These are phyloP conservation scores for Cygnus buccinator DNA, from an alignment of 2,113 vertebrate genomes.

Conservation along the genomic window DNA sequence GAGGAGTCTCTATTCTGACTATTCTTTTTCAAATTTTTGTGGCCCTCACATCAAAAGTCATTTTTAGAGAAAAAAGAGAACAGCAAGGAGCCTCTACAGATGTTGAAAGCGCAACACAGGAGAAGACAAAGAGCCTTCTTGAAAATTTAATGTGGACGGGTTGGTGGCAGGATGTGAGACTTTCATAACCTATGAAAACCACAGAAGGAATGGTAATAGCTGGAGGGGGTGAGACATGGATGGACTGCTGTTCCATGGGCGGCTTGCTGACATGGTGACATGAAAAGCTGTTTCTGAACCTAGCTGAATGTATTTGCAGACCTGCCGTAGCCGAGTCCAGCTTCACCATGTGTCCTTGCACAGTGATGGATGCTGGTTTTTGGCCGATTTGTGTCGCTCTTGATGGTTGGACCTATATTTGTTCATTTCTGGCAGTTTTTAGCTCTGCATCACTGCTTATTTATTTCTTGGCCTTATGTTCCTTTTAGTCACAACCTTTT, in stretches of 20 bases:
- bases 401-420: neutral
- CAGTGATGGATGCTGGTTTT: neutral
- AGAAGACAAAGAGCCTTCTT: neutral
- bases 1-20: neutral
- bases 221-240: neutral
- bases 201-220: neutral
- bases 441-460: neutral
- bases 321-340: neutral
- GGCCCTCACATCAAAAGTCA: neutral
- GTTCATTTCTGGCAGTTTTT: neutral
- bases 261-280: neutral
- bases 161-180: neutral
- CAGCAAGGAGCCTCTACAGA: neutral
- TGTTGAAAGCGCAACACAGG: neutral
- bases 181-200: neutral
- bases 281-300: neutral
- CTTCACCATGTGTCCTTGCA: neutral
- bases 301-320: neutral
- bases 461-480: neutral
- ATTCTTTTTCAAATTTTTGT: neutral
- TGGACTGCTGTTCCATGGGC: neutral
- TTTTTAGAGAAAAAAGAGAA: neutral
- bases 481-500: neutral
- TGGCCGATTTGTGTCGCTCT: rapidly evolving
- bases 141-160: neutral